These are phyloP conservation scores for Psococerastis gibbosa DNA, from an alignment of 2,888 invertebrate species.

Conservation along the genomic window DNA sequence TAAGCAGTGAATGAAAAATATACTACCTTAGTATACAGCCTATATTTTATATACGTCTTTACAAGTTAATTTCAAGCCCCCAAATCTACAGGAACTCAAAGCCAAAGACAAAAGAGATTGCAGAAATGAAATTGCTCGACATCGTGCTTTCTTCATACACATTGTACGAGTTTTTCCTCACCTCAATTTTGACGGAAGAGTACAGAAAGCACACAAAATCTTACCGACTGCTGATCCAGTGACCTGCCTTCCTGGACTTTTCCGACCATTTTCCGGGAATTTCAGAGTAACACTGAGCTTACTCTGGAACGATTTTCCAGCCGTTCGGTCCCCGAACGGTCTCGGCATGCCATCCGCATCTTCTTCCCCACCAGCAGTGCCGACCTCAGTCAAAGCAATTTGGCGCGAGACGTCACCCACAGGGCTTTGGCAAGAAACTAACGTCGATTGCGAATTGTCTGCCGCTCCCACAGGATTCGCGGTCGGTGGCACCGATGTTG, in stretches of 20 bases:
- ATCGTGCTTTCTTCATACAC: too few relatives aligned
- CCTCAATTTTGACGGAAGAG: too few relatives aligned
- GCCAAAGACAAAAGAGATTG: too few relatives aligned
- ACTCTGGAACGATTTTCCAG: background rate
- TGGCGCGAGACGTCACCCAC: background rate
- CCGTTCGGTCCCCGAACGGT: background rate
- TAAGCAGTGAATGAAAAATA: too few relatives aligned
- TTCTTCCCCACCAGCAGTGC: background rate
- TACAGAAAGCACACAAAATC: too few relatives aligned
- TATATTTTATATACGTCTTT: too few relatives aligned
- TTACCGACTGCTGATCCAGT: too few relatives aligned
- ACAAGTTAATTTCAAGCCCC: too few relatives aligned
- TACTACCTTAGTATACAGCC: too few relatives aligned
- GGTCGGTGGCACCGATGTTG: background rate
- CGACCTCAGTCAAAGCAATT: background rate
- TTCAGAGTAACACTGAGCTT: background rate
- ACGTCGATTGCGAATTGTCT: conserved; percentile 22
- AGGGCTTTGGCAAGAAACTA: conserved; percentile 7
- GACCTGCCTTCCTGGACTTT: background rate
- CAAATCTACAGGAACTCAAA: too few relatives aligned
- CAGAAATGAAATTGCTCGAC: too few relatives aligned
- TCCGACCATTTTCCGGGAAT: background rate
- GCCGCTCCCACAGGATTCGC: conserved; percentile 23
- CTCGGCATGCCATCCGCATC: background rate
- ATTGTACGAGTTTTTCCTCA: too few relatives aligned